Conservation (phyloP, 2,888 invertebrate genomes). For the Metopia argyrocephala region DNA sequence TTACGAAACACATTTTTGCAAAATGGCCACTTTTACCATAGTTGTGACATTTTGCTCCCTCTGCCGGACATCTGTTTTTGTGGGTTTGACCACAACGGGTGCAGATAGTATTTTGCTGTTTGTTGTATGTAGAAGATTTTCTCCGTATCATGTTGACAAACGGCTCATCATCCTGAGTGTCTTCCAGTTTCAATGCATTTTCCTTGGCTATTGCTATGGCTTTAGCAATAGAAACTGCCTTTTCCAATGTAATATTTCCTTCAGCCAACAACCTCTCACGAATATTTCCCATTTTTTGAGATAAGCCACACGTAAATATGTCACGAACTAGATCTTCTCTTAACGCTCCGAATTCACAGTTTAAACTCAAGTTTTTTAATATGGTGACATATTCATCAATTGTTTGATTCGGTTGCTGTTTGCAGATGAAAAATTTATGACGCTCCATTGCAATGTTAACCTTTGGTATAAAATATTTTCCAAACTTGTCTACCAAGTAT, state of each 20-base stretch:
- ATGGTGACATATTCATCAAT: conserved; percentile 41
- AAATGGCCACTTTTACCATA: conserved; percentile 13
- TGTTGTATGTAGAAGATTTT: not conserved
- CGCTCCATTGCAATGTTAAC: conserved; percentile 24
- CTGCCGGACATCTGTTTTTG: conserved; percentile 53
- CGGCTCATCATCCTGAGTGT: not conserved
- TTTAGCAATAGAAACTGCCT: not conserved
- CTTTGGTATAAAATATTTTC: too few species aligned
- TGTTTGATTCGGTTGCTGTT: conserved; percentile 16
- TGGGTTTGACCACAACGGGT: conserved; percentile 47
- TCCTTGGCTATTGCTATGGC: conserved; percentile 1
- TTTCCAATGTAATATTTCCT: not conserved
- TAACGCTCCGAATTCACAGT: too few species aligned
- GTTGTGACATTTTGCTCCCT: conserved; percentile 31
- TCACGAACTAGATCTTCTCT: not conserved
- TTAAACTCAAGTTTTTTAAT: conserved; percentile 52
- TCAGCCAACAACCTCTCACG: not conserved
- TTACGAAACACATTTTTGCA: not conserved
- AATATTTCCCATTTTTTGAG: not conserved
- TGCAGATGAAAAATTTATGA: conserved; percentile 15
- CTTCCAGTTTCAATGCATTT: conserved; percentile 2
- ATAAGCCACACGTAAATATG: not conserved
- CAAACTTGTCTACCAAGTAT: too few species aligned
- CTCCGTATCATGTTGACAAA: conserved; percentile 26
- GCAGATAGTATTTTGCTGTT: conserved; percentile 7